Percentiles rank a stretch among this genome's conserved stretches.
Conservation (phyloP, 2,797 vertebrate genomes). For the Synaphobranchus kaupii region DNA sequence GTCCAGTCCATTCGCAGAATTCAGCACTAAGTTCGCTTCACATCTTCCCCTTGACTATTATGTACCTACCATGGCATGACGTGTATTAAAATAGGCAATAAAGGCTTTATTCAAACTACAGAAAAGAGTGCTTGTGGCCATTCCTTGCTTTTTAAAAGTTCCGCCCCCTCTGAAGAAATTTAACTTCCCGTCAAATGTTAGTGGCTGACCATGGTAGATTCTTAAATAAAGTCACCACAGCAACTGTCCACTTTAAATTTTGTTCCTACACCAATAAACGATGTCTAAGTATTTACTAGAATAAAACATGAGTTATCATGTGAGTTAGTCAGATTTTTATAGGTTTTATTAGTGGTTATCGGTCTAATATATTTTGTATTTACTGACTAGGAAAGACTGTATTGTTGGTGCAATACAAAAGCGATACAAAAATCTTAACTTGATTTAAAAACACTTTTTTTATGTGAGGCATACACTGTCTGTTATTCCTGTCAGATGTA, state of each 20-base stretch:
- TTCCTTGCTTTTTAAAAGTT: constrained; percentile 51
- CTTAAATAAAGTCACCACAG: constrained; percentile 9
- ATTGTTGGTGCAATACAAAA: neutral
- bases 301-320: neutral
- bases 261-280: neutral
- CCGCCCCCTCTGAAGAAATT: neutral
- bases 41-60: constrained; percentile 42
- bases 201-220: constrained; percentile 1
- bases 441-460: constrained; percentile 13
- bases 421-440: neutral
- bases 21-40: constrained; percentile 81
- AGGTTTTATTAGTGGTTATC: neutral
- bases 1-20: constrained; percentile 96
- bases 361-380: constrained; percentile 1
- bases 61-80: constrained; percentile 60
- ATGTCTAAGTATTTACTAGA: neutral
- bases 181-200: constrained; percentile 11
- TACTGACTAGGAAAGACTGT: neutral
- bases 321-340: neutral
- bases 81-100: constrained; percentile 76
- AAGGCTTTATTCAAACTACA: constrained; percentile 73
- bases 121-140: constrained; percentile 55
- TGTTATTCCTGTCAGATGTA: constrained; percentile 26
- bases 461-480: constrained; percentile 20
- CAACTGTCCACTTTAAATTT: constrained; percentile 16